Conservation (phyloP, 2,888 invertebrate genomes). For the Coenonympha arcania region DNA sequence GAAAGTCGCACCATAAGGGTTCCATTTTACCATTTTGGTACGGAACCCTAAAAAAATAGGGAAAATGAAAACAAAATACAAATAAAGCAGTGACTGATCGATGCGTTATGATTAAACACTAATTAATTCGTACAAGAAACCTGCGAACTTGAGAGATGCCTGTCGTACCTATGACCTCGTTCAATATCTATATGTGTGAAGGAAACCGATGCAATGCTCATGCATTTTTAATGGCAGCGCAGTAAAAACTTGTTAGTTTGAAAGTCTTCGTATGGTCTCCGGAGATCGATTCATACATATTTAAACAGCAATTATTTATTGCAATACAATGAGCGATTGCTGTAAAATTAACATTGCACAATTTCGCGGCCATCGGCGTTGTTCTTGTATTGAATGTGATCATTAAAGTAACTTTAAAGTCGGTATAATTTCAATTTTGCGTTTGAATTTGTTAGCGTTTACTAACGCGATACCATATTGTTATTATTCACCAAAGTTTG, state of each 20-base stretch:
- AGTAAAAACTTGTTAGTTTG: constrained; percentile 61
- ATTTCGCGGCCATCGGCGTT: constrained; percentile 21
- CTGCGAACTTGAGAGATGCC: constrained; percentile 12
- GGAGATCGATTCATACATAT: constrained; percentile 63
- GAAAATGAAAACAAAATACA: constrained; percentile 1
- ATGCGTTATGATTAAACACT: neutral
- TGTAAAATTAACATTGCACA: constrained; percentile 54
- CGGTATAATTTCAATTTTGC: no score
- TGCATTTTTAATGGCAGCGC: constrained; percentile 56
- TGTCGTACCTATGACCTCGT: constrained; percentile 18
- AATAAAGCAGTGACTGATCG: constrained; percentile 4
- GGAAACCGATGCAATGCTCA: constrained; percentile 32
- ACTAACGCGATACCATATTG: no score
- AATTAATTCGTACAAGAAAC: constrained; percentile 16
- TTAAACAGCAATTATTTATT: constrained; percentile 65
- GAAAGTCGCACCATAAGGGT: no score
- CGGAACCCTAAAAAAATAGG: no score
- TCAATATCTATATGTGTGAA: constrained; percentile 19
- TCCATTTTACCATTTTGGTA: no score
- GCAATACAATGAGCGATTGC: constrained; percentile 63
- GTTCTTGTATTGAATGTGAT: constrained; percentile 22
- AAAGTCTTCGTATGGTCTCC: constrained; percentile 53
- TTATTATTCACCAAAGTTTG: no score
- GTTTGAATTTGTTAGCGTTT: no score
- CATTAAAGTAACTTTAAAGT: neutral